Evolutionary conservation across 1,140 invertebrate species (phyloP).

Genomic region (Leptoteleia sp.): DNA sequence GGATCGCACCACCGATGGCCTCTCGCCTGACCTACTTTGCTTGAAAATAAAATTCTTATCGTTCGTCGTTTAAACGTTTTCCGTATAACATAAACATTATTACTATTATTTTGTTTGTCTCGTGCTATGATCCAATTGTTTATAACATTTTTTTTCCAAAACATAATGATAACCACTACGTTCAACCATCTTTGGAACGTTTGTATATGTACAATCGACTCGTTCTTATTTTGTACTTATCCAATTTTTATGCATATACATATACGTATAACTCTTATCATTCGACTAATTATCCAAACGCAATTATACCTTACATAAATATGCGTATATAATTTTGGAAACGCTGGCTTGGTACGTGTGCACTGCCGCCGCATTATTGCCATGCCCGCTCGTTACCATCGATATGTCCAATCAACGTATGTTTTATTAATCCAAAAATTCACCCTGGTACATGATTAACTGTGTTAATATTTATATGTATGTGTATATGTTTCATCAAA

Average conservation of each 20-base stretch:
- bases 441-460: constrained; percentile 74
- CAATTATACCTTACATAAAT: constrained; percentile 27
- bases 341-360: constrained; percentile 76
- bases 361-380: constrained; percentile 74
- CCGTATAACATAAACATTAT: constrained; percentile 32
- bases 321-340: constrained; percentile 62
- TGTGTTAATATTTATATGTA: constrained; percentile 53
- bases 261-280: constrained; percentile 60
- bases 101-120: constrained; percentile 25
- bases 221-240: constrained; percentile 59
- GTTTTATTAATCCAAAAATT: constrained; percentile 32
- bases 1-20: constrained; percentile 65
- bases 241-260: constrained; percentile 56
- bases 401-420: constrained; percentile 45
- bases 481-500: constrained; percentile 63
- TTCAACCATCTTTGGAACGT: constrained; percentile 51
- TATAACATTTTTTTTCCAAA: constrained; percentile 15
- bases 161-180: constrained; percentile 34
- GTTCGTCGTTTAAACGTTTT: constrained; percentile 59
- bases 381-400: constrained; percentile 62
- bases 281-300: constrained; percentile 19
- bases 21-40: constrained; percentile 63
- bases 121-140: constrained; percentile 19
- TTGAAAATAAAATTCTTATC: constrained; percentile 61
- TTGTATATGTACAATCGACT: constrained; percentile 51